Evolutionary conservation across 1,140 invertebrate genomes (phyloP).

Genomic region (Euura saliciscinereae): DNA sequence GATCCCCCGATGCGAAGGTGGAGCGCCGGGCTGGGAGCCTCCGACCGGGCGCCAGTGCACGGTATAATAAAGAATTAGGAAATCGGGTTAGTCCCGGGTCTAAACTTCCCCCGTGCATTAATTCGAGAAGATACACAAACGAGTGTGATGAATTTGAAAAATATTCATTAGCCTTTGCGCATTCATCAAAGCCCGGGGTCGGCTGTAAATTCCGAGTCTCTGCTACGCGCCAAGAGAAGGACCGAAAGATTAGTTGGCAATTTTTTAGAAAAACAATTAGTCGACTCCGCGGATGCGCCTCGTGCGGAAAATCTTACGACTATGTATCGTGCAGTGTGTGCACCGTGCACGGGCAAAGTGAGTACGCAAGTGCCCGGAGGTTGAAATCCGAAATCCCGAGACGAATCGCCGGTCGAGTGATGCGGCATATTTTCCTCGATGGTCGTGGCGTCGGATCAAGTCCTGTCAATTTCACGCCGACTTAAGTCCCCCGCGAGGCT

Average conservation of each 20-base stretch:
- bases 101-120: not conserved
- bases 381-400: not conserved
- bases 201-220: not conserved
- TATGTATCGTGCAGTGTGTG: not conserved
- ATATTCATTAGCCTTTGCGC: constrained; percentile 17
- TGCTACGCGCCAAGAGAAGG: not conserved
- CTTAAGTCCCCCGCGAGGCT: constrained; percentile 46
- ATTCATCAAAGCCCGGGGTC: not conserved
- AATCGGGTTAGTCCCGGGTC: no score
- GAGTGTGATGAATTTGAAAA: constrained; percentile 16
- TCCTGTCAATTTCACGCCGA: constrained; percentile 58
- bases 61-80: no score
- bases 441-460: constrained; percentile 46
- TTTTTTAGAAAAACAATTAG: constrained; percentile 27
- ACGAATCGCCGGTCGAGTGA: constrained; percentile 1
- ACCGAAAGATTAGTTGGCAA: constrained; percentile 26
- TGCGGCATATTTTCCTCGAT: not conserved
- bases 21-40: no score
- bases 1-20: not conserved
- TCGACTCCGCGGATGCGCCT: constrained; percentile 21
- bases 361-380: not conserved
- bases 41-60: no score
- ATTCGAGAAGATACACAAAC: constrained; percentile 10
- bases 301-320: not conserved
- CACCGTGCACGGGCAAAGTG: not conserved